Evolutionary conservation across 2,888 invertebrate species (phyloP), one percentile per base, ranked within the genome.

Genomic region (Gnatocerus cornutus): DNA sequence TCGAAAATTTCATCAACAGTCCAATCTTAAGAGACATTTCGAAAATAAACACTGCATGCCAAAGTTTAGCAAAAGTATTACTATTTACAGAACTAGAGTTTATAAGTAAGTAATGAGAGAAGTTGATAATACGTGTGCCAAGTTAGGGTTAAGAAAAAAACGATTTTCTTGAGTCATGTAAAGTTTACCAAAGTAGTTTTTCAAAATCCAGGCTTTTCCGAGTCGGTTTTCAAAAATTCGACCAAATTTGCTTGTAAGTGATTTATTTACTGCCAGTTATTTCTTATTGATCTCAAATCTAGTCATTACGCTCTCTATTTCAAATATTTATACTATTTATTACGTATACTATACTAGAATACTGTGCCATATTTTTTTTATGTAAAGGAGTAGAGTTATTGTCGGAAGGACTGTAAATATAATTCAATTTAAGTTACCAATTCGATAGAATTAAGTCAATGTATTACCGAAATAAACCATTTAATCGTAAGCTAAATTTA

Each of bases 1-100:
- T 78, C 88, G 90, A 84, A 88, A 89, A 76, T 91, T 91, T 78
- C 85, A 85, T 76, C 85, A 85, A 76, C 84, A 84, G 72, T 83
- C 84, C 56, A 86, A 86, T 80, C 79, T 85, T 71, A 85, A 83
- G 79, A 80, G 85, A 73, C 85, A 85, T 77, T 81, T 81, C 72
- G 84, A 85, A 74, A 84, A 81, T 72, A 81, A 81, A 74, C 82
- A 82, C 71, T 74, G 76, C 16, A 73, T 76, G 71, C 81, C 80
- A 65, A 81, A 79, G 73, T 80, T 81, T 62, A 79, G 77, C 71
- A 78, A 79, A 75, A 80, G 77, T 65, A 81, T 82, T 21, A 82
- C 81, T 14, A 80, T 81, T 33, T 81, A 79, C 72, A 76, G 80
- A 72, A 80, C 80, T 21, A 77, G 73, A 59, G 39, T 46, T 43